These are phyloP conservation scores for Acanthisitta chloris DNA, from an alignment of 2,113 vertebrate species.

Conservation along the genomic window DNA sequence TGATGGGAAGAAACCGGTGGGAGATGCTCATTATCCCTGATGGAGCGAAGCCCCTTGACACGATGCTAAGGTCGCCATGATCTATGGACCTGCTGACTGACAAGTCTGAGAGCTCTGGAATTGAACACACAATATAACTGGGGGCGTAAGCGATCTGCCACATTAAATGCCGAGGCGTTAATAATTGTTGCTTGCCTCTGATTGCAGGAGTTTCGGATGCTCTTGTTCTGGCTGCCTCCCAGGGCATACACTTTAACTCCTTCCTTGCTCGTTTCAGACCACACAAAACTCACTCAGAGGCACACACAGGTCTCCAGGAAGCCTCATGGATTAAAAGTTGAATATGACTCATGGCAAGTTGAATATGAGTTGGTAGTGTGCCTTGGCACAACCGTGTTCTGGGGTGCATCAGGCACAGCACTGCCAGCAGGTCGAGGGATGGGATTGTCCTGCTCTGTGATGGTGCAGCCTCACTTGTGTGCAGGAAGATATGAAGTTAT, in stretches of 20 bases:
- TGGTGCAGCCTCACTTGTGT: no score
- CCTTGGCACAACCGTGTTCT: no score
- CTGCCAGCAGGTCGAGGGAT: no score
- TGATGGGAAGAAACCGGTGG: constrained; percentile 50
- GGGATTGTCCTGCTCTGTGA: no score
- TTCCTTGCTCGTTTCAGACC: background rate
- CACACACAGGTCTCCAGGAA: background rate
- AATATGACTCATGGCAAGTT: no score
- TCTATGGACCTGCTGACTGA: constrained; percentile 47
- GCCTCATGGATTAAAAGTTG: background rate
- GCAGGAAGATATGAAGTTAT: no score
- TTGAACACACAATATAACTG: constrained; percentile 15
- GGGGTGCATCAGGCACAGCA: no score
- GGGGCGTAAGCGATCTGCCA: constrained; percentile 17
- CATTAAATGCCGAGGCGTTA: constrained; percentile 37
- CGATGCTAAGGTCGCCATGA: constrained; percentile 56
- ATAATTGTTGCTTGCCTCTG: constrained; percentile 30
- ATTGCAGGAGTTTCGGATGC: background rate
- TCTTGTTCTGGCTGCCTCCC: background rate
- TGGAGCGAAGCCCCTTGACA: constrained; percentile 53
- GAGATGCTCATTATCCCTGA: constrained; percentile 67
- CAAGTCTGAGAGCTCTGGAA: constrained; percentile 39
- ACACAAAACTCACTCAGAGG: background rate
- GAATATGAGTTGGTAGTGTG: no score
- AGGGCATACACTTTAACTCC: background rate